phyloP scores from a whole-genome alignment of 2,888 invertebrate species.

The Amaurobius ferox region DNA sequence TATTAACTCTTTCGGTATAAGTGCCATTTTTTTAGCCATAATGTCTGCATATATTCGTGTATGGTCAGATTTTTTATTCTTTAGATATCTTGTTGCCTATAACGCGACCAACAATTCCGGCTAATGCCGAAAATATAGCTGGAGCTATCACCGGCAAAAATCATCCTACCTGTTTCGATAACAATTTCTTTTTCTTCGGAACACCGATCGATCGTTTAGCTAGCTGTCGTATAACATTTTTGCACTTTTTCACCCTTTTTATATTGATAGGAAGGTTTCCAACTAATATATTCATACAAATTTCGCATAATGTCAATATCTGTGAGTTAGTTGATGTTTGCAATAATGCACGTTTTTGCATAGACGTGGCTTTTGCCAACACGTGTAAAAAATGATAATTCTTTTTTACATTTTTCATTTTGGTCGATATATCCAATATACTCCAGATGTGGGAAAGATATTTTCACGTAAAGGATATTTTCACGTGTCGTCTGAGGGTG shows the following conservation, averaged over 20 bases:
- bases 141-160: slow-evolving; percentile 47
- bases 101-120: background rate
- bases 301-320: slow-evolving; percentile 33
- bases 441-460: background rate
- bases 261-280: slow-evolving; percentile 13
- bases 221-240: background rate
- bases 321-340: slow-evolving; percentile 17
- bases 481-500: slow-evolving; percentile 69
- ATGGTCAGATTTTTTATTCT: no score
- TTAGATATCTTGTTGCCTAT: no score
- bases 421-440: slow-evolving; percentile 29
- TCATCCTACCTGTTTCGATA: slow-evolving; percentile 36
- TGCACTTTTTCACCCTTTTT: slow-evolving; percentile 35
- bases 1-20: slow-evolving; percentile 26
- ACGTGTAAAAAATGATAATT: slow-evolving; percentile 25
- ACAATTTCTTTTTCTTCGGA: slow-evolving; percentile 13
- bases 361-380: background rate
- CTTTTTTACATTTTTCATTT: slow-evolving; percentile 23
- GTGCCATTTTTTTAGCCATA: slow-evolving; percentile 17
- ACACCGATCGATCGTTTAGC: background rate
- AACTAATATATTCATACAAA: slow-evolving; percentile 33
- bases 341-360: slow-evolving; percentile 13
- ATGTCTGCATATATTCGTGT: slow-evolving; percentile 18
- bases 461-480: slow-evolving; percentile 45
- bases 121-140: background rate